Base-by-base conservation (phyloP, 1,140 invertebrate genomes). In the Sarcophaga bullata region DNA sequence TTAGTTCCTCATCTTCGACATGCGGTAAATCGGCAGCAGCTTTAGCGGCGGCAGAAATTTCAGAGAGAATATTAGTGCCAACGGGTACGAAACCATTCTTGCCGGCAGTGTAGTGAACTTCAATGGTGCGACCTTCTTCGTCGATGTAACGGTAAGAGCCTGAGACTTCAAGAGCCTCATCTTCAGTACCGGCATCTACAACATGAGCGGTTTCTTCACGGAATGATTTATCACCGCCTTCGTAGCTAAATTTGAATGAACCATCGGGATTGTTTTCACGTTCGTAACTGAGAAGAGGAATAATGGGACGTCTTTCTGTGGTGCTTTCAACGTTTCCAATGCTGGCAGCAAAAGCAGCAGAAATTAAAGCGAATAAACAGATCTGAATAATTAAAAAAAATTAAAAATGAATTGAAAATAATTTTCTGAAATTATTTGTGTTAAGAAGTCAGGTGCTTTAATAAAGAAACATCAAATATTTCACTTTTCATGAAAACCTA, bases 81-180 rank as follows among this genome's bases (percentile, higher is more conserved):
- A 88, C 84, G 46, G 94, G 91, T 62, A 91, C 86, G 88, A 94
- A 94, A n/a, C 94, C 94, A 84, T 94, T 93, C 85, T 94, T 93
- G 85, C 94, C 94, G 54, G 94, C 94, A 19, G 91, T 92, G 86
- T 93, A 93, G 84, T 91, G 91, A 50, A 96, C 93, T 85, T 92
- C 92, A 86, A 95, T 93, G 49, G 92, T 91, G 84, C 94, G 90
- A 80, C 95, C 95, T 84, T 94, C 93, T 15, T 93, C 92, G 50
- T 90, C 94, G 1, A 92, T 90, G 84, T 91, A 94, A 82, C 91
- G 90, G 88, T 91, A 95, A 86, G 91, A 91, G 76, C 92, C 92
- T 47, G 86, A 86, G 7, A 90, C 82, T 82, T 90, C 87, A 80
- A 90, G 84, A 10, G 85, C 83, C 75, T 85, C 84, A 52, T 86